These are phyloP conservation scores for Trissolcus japonicus DNA, from an alignment of 2,888 invertebrate genomes.

Conservation along the genomic window DNA sequence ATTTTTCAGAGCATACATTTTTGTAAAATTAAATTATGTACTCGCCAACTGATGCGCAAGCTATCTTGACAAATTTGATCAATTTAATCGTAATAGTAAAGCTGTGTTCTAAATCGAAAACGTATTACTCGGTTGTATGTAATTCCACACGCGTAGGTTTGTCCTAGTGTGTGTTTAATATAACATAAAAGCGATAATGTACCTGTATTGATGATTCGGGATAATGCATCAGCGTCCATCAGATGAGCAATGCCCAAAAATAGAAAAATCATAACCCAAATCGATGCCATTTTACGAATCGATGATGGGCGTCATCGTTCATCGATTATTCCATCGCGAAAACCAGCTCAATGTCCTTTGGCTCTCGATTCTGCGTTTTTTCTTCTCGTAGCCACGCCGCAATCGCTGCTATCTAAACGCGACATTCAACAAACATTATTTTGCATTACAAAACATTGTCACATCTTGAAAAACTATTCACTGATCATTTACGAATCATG, in stretches of 20 bases:
- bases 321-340: slow-evolving; percentile 37
- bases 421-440: slow-evolving; percentile 26
- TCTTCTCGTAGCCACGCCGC: neutral
- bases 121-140: too few relatives aligned
- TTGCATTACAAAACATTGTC: neutral
- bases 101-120: too few relatives aligned
- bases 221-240: slow-evolving; percentile 67
- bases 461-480: slow-evolving; percentile 13
- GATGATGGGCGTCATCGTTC: slow-evolving; percentile 53
- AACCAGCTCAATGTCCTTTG: slow-evolving; percentile 28
- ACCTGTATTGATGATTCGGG: slow-evolving; percentile 59
- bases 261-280: slow-evolving; percentile 65
- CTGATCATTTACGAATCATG: slow-evolving; percentile 14
- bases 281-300: slow-evolving; percentile 64
- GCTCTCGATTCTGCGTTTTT: neutral
- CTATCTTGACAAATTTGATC: too few relatives aligned
- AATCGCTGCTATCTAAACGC: slow-evolving; percentile 28
- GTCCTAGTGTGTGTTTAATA: neutral
- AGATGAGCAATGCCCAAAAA: slow-evolving; percentile 69
- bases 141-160: too few relatives aligned
- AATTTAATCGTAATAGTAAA: too few relatives aligned
- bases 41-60: too few relatives aligned
- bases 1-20: too few relatives aligned
- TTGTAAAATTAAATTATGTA: too few relatives aligned
- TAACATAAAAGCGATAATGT: slow-evolving; percentile 22